These are phyloP conservation scores for silkworm (Bombyx mori) DNA, from an alignment of 1,140 invertebrate species.

Conservation along the genomic window ASM3026992v2 NC_085129.1:11001501-11002000, in stretches of 20 bases:
- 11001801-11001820: conserved; percentile 51
- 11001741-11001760: conserved; percentile 58
- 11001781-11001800: conserved; percentile 45
- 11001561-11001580: too few relatives aligned
- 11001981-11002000: too few relatives aligned
- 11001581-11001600: too few relatives aligned
- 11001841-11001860: conserved; percentile 11
- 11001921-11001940: too few relatives aligned
- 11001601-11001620: neutral
- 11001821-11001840: conserved; percentile 30
- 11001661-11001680: conserved; percentile 53
- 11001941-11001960: too few relatives aligned
- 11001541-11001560: too few relatives aligned
- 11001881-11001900: too few relatives aligned
- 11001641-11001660: conserved; percentile 35
- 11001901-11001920: too few relatives aligned
- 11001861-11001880: too few relatives aligned
- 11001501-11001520: too few relatives aligned
- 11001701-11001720: conserved; percentile 49
- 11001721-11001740: conserved; percentile 55
- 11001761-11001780: conserved; percentile 65
- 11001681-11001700: conserved; percentile 52
- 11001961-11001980: too few relatives aligned
- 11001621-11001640: conserved; percentile 36
- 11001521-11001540: too few relatives aligned